Percentiles rank a stretch among this genome's conserved stretches.
These are phyloP conservation scores for Clarias magur DNA, from an alignment of 2,113 vertebrate species.

Conservation along the genomic window DNA sequence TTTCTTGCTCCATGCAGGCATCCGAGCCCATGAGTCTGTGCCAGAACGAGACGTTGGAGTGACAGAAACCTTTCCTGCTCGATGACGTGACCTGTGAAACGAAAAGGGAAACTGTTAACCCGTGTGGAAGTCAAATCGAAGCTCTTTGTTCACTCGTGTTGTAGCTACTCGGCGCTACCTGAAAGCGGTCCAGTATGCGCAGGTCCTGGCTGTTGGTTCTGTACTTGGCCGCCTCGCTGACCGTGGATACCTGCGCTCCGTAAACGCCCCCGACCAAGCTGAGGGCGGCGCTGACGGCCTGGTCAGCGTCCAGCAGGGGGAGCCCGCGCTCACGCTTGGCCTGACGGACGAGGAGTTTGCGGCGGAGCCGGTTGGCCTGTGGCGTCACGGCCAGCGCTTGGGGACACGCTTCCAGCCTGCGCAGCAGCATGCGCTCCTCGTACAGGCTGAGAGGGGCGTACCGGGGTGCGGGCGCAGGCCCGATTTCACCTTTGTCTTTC, in stretches of 20 bases:
- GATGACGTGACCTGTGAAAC: constrained; percentile 75
- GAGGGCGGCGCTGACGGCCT: constrained; percentile 83
- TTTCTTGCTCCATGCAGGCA: constrained; percentile 80
- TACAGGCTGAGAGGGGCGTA: constrained; percentile 81
- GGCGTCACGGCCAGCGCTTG: constrained; percentile 84
- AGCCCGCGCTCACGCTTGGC: constrained; percentile 87
- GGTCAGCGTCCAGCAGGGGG: constrained; percentile 89
- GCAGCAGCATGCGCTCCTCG: constrained; percentile 87
- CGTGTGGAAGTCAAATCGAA: background rate
- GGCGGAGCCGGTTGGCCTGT: constrained; percentile 83
- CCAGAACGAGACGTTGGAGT: constrained; percentile 81
- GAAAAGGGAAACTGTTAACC: background rate
- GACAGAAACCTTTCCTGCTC: constrained; percentile 73
- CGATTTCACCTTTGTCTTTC: constrained; percentile 69
- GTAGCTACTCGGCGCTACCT: constrained; percentile 70
- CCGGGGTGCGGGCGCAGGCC: constrained; percentile 50
- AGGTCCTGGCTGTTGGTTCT: constrained; percentile 85
- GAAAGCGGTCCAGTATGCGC: constrained; percentile 93
- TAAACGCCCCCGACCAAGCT: constrained; percentile 88
- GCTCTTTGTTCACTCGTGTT: no score
- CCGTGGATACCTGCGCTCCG: constrained; percentile 73
- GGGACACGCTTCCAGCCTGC: constrained; percentile 84
- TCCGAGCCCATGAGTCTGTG: constrained; percentile 89
- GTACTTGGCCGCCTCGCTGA: constrained; percentile 66
- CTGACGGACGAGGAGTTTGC: constrained; percentile 89